Evolutionary conservation across 2,113 vertebrate genomes (phyloP).

Genomic region (Anoplopoma fimbria): DNA sequence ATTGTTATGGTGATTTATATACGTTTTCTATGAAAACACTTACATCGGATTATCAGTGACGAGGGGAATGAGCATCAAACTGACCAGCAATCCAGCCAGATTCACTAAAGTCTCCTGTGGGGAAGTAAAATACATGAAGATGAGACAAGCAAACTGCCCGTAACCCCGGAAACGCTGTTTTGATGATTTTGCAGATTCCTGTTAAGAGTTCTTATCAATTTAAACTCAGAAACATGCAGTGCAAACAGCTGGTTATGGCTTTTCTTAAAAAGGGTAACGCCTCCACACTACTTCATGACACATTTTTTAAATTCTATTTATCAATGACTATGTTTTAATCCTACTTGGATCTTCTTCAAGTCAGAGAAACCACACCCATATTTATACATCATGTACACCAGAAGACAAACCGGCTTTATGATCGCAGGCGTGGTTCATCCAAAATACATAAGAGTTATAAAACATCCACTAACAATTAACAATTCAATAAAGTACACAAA

Average conservation of each 20-base stretch:
- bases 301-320: no score
- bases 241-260: background rate
- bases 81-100: conserved; percentile 87
- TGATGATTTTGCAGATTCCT: background rate
- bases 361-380: no score
- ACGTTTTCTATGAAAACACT: conserved; percentile 47
- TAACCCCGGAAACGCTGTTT: background rate
- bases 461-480: no score
- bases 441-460: no score
- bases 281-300: no score
- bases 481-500: no score
- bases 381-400: no score
- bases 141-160: background rate
- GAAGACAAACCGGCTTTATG: no score
- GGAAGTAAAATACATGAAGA: background rate
- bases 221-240: background rate
- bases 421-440: no score
- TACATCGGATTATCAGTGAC: conserved; percentile 85
- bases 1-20: background rate
- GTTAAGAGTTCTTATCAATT: background rate
- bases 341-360: no score
- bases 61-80: conserved; percentile 88
- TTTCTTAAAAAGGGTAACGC: background rate
- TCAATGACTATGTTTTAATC: no score
- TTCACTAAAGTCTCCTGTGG: conserved; percentile 92